These are phyloP conservation scores for Fulmarus glacialis DNA, from an alignment of 2,113 vertebrate genomes.

Conservation along the genomic window DNA sequence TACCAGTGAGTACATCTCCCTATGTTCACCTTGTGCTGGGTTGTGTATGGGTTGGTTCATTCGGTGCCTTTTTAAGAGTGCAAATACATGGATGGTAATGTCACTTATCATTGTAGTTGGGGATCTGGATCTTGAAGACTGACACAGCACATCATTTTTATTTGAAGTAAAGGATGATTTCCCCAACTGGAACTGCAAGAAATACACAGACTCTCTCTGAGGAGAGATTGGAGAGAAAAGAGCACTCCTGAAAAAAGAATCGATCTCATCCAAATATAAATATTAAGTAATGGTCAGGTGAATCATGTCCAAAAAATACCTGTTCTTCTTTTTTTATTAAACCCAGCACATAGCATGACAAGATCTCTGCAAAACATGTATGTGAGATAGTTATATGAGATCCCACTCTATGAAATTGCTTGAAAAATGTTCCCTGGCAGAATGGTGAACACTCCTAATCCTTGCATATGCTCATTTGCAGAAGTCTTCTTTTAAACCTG, in stretches of 20 bases:
- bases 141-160: background rate
- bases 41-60: background rate
- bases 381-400: background rate
- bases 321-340: background rate
- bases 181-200: background rate
- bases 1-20: background rate
- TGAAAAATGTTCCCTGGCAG: background rate
- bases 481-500: background rate
- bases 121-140: background rate
- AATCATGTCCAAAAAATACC: background rate
- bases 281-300: background rate
- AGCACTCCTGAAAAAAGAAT: background rate
- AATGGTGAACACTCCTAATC: background rate
- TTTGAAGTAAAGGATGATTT: background rate
- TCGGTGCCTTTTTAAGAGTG: background rate
- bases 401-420: background rate
- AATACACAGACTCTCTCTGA: background rate
- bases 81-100: background rate
- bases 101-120: background rate
- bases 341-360: accelerated
- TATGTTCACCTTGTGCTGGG: background rate
- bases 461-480: background rate
- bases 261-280: background rate
- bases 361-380: background rate
- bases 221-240: background rate